Percentiles rank a stretch among this genome's conserved stretches.
Evolutionary conservation across 2,797 vertebrate genomes (phyloP).

Genomic region (Astyanax mexicanus): DNA sequence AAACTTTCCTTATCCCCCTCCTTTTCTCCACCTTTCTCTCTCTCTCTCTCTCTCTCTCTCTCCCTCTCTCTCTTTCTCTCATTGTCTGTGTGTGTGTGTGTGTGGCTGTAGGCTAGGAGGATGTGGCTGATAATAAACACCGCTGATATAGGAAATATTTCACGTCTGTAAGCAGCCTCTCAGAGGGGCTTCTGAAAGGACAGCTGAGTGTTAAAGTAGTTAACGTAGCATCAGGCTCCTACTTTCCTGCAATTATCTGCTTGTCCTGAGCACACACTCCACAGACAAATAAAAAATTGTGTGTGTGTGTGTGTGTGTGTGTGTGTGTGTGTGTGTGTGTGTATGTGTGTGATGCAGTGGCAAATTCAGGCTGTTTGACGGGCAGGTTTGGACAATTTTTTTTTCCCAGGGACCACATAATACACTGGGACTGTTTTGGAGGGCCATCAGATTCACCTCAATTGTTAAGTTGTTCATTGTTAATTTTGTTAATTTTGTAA

Average conservation of each 20-base stretch:
- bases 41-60: constrained; percentile 14
- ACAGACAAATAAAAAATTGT: neutral
- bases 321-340: too few relatives aligned
- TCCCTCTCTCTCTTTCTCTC: constrained; percentile 35
- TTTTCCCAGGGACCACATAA: too few relatives aligned
- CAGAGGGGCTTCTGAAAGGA: neutral
- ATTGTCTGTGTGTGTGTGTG: constrained; percentile 46
- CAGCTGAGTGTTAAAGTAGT: neutral
- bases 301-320: too few relatives aligned
- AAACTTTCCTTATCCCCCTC: constrained; percentile 19
- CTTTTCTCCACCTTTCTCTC: too few relatives aligned
- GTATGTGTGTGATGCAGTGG: too few relatives aligned
- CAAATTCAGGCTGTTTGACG: too few relatives aligned
- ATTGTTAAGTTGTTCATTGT: too few relatives aligned
- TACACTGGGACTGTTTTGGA: too few relatives aligned
- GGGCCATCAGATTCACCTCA: too few relatives aligned
- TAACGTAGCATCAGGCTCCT: neutral
- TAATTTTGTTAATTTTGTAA: too few relatives aligned
- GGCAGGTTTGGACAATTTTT: too few relatives aligned
- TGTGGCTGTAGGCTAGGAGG: constrained; percentile 8
- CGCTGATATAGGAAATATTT: neutral
- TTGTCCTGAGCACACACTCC: neutral
- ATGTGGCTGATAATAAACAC: constrained; percentile 52
- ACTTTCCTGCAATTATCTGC: neutral
- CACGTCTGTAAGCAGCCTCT: neutral